Conservation (phyloP, 1,140 invertebrate genomes). For the Dryas iulia region DNA sequence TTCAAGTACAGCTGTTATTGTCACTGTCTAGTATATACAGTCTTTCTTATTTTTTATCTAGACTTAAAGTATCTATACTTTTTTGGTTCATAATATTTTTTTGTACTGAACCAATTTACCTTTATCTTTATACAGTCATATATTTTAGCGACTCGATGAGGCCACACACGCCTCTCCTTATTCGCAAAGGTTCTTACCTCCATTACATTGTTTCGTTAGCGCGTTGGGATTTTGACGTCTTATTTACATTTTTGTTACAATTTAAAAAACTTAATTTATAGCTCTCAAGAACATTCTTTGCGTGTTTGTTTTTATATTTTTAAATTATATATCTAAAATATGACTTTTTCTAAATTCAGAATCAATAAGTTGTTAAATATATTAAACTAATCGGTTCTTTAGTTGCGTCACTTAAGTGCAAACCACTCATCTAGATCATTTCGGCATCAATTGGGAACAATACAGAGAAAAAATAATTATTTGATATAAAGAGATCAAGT, state of each 20-base stretch:
- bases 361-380: not conserved
- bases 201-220: slow-evolving; percentile 45
- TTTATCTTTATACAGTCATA: not conserved
- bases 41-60: too few species aligned
- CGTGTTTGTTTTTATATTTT: not conserved
- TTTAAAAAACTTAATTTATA: slow-evolving; percentile 50
- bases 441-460: too few species aligned
- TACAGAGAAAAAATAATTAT: too few species aligned
- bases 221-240: slow-evolving; percentile 43
- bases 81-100: not conserved
- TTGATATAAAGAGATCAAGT: too few species aligned
- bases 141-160: slow-evolving; percentile 12
- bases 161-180: slow-evolving; percentile 41
- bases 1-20: too few species aligned
- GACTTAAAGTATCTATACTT: too few species aligned
- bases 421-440: too few species aligned
- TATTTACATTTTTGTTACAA: slow-evolving; percentile 49
- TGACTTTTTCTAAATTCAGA: too few species aligned
- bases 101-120: not conserved
- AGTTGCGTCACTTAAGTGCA: too few species aligned
- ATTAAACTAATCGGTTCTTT: too few species aligned
- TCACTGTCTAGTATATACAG: too few species aligned
- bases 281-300: slow-evolving; percentile 15
- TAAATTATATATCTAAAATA: too few species aligned
- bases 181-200: slow-evolving; percentile 46